phyloP scores from a whole-genome alignment of 1,140 invertebrate species.

The Drosophila simulans region DNA sequence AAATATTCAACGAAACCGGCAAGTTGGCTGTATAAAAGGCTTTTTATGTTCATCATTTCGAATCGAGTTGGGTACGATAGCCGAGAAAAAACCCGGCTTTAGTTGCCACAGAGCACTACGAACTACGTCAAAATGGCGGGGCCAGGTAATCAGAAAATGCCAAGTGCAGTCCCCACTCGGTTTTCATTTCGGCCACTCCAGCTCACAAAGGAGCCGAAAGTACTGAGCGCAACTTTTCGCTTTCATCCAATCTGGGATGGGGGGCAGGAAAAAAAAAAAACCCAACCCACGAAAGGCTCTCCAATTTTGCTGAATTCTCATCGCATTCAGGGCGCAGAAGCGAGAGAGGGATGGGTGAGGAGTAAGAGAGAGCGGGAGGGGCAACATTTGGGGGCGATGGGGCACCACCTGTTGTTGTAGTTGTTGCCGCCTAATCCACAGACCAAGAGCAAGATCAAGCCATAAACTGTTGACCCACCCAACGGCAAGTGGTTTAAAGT shows the following conservation, averaged over 20 bases:
- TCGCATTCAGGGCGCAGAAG: conserved; percentile 57
- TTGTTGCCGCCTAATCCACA: conserved; percentile 43
- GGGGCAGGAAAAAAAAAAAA: no score
- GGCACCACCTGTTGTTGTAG: conserved; percentile 59
- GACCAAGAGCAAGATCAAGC: conserved; percentile 36
- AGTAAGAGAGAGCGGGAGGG: neutral
- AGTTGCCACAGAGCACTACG: conserved; percentile 3
- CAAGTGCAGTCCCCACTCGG: conserved; percentile 53
- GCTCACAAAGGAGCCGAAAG: conserved; percentile 70
- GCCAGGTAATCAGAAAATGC: conserved; percentile 66
- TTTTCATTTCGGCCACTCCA: conserved; percentile 60
- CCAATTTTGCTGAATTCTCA: conserved; percentile 62
- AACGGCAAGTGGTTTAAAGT: neutral
- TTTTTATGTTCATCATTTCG: conserved; percentile 39
- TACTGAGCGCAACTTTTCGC: conserved; percentile 57
- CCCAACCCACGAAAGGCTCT: conserved; percentile 24
- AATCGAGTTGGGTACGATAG: neutral
- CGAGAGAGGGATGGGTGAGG: conserved; percentile 16
- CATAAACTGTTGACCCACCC: conserved; percentile 35
- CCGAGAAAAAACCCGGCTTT: neutral
- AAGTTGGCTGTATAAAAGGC: conserved; percentile 20
- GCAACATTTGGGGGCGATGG: conserved; percentile 2
- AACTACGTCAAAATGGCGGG: conserved; percentile 55
- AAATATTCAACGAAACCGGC: conserved; percentile 11
- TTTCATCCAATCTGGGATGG: conserved; percentile 22